These are phyloP conservation scores for Python bivittatus DNA, from an alignment of 2,113 vertebrate genomes.

Conservation along the genomic window DNA sequence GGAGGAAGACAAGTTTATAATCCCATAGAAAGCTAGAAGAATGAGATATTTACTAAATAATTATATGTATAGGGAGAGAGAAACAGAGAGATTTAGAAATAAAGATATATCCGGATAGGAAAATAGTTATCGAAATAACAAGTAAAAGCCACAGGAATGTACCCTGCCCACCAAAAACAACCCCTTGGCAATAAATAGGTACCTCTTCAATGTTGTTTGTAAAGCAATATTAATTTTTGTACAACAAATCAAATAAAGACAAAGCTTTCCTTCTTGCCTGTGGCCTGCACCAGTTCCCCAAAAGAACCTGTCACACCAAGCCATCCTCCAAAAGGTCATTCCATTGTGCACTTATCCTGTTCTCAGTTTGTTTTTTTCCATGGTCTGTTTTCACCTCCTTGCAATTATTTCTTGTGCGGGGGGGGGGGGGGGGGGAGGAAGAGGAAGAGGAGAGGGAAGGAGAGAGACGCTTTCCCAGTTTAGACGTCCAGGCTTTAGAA, in stretches of 20 bases:
- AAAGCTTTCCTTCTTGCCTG: not conserved
- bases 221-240: not conserved
- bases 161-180: not conserved
- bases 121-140: not conserved
- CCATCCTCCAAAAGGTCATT: not conserved
- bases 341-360: not conserved
- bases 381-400: not conserved
- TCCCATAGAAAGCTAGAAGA: too few species aligned
- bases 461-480: not conserved
- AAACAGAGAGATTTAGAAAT: too few species aligned
- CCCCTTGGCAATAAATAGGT: not conserved
- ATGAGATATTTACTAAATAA: too few species aligned
- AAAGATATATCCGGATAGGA: too few species aligned
- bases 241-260: not conserved
- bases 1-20: too few species aligned
- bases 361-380: not conserved
- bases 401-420: not conserved
- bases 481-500: not conserved
- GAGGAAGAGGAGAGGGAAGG: not conserved
- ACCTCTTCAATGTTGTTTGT: not conserved
- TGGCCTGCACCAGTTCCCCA: not conserved
- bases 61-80: too few species aligned
- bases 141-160: not conserved
- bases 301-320: not conserved
- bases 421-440: not conserved